Base-by-base conservation (phyloP, 2,797 vertebrate species). In the Erethizon dorsatum region DNA sequence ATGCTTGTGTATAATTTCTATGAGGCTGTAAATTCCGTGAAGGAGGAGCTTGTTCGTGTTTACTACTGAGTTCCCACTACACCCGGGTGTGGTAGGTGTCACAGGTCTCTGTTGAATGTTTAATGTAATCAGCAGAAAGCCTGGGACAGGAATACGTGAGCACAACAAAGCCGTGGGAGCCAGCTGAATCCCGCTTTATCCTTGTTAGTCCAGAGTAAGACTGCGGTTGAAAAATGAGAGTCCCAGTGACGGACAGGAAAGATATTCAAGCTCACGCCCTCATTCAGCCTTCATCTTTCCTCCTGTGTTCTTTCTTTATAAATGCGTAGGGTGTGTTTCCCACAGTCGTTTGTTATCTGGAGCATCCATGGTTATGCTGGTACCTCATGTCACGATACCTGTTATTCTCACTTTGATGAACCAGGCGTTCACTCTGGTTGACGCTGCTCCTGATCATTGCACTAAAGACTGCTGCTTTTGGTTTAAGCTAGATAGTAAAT, bases 61-160 rank as follows among this genome's bases (percentile, higher is more conserved):
- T 50, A 56, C 24, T 59, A 20, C 1, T 31, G 10, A 71, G 26
- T 90, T 78, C 78, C 67, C 69, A 17, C 52, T 33, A 37, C 26
- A 33, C 1, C 0, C 22, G 26, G 0, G 11, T 1, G 0, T 41
- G 45, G 56, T 26, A 80, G 8, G 1, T 52, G 14, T 79, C 94
- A 26, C 9, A 11, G 57, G 5, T 65, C 6, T 45, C 41, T 90
- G 18, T 69, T 80, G 71, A 75, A 56, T 71, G 50, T 20, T 0
- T 56, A 47, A 83, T 57, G 6, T 33, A 67, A n/a, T 93, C 31
- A 61, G 3, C 67, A 75, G 31, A 63, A 65, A 33, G 80, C 65
- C 6, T 12, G 18, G 78, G n/a, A 61, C 17, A 56, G 13, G 31
- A 45, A 4, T 73, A 2, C 7, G 5, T 17, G 24, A 88, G 20